Evolutionary conservation across 1,140 invertebrate species (phyloP).

Genomic region (Diuraphis noxia): DNA sequence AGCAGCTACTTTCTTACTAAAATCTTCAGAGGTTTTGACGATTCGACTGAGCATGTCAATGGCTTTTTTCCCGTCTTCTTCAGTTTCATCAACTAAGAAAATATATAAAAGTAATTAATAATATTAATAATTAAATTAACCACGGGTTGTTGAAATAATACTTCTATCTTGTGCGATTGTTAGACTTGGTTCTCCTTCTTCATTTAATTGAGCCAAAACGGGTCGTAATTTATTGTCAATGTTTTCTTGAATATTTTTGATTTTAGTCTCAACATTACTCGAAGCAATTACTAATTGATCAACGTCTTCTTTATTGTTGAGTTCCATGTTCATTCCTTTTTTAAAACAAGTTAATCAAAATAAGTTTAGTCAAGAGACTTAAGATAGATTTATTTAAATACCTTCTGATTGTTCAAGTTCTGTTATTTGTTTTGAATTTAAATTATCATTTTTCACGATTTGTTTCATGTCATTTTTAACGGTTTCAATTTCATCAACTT

Average conservation of each 20-base stretch:
- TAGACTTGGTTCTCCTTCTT: conserved; percentile 62
- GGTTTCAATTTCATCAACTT: conserved; percentile 62
- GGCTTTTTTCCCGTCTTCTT: conserved; percentile 56
- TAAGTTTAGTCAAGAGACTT: neutral
- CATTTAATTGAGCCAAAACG: conserved; percentile 61
- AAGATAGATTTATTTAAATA: neutral
- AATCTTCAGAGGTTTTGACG: conserved; percentile 58
- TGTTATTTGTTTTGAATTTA: conserved; percentile 62
- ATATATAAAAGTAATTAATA: neutral
- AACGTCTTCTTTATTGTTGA: conserved; percentile 22
- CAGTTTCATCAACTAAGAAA: conserved; percentile 56
- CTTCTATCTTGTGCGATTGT: conserved; percentile 61
- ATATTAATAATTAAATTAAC: conserved; percentile 59
- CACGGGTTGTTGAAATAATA: conserved; percentile 57
- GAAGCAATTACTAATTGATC: neutral
- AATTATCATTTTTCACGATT: conserved; percentile 64
- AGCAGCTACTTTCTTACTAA: conserved; percentile 65
- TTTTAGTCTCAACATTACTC: conserved; percentile 28
- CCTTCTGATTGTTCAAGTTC: conserved; percentile 58
- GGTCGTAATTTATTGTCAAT: conserved; percentile 20
- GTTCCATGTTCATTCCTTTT: conserved; percentile 38
- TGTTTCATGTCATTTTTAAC: conserved; percentile 63
- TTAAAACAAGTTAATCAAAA: neutral
- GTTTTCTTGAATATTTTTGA: conserved; percentile 28
- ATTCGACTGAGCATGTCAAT: conserved; percentile 55